A percentile compares a stretch with the other conserved stretches of the same genome.
phyloP scores from a whole-genome alignment of 2,797 vertebrate species.

The Paguma larvata region DNA sequence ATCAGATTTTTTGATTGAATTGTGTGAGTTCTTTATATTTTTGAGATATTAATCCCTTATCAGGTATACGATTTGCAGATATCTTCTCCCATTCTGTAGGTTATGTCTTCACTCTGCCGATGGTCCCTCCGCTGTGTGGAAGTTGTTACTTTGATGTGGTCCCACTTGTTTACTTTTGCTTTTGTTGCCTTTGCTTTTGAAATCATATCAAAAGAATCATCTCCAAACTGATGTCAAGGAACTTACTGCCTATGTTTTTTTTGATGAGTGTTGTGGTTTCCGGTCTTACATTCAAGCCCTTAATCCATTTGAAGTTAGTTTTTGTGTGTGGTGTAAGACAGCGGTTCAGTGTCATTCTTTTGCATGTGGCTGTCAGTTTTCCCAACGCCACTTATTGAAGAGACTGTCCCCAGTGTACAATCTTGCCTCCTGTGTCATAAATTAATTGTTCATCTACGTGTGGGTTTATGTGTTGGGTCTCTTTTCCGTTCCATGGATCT shows the following conservation, averaged over 20 bases:
- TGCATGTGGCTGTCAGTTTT: neutral
- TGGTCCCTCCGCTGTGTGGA: neutral
- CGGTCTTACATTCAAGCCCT: neutral
- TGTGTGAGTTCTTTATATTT: neutral
- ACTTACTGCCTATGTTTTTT: neutral
- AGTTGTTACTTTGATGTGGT: neutral
- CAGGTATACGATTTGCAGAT: neutral
- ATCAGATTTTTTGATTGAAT: neutral
- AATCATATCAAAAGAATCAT: neutral
- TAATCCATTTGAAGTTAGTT: neutral
- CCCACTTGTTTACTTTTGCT: neutral
- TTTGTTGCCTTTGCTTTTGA: neutral
- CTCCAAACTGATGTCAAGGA: neutral
- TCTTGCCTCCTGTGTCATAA: neutral
- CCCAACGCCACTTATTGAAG: neutral
- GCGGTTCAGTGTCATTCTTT: neutral
- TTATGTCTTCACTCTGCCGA: neutral
- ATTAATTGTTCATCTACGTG: neutral
- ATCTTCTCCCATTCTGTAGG: neutral
- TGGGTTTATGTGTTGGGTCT: neutral
- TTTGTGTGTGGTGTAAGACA: neutral
- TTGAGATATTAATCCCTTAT: neutral
- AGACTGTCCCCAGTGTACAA: neutral
- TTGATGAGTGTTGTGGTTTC: neutral
- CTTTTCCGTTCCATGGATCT: neutral